These are phyloP conservation scores for Oligia strigilis DNA, from an alignment of 2,888 invertebrate genomes.

Conservation along the genomic window DNA sequence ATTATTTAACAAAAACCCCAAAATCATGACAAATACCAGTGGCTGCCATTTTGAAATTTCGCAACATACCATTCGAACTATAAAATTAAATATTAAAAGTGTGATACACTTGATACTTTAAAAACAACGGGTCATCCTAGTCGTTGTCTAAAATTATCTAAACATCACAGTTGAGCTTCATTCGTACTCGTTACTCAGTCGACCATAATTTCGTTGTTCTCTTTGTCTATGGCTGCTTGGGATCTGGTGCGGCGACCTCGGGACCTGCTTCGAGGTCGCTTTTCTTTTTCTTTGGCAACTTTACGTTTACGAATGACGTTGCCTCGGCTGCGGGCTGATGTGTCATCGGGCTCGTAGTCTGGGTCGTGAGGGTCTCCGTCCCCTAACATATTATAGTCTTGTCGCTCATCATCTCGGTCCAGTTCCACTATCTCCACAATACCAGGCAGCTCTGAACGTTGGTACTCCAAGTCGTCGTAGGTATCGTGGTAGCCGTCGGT, in stretches of 20 bases:
- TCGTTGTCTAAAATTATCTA: constrained; percentile 76
- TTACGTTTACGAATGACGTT: constrained; percentile 84
- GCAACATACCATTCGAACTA: constrained; percentile 12
- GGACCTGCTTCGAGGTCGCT: constrained; percentile 83
- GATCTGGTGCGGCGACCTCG: constrained; percentile 86
- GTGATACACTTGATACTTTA: constrained; percentile 63
- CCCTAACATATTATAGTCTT: constrained; percentile 65
- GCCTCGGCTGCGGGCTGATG: constrained; percentile 84
- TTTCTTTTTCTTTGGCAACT: constrained; percentile 80
- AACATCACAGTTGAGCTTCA: constrained; percentile 82
- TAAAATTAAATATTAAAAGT: constrained; percentile 16
- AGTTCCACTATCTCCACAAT: constrained; percentile 85
- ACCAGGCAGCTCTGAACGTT: constrained; percentile 76
- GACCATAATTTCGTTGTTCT: constrained; percentile 77
- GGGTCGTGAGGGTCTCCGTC: constrained; percentile 80
- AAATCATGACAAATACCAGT: constrained; percentile 22
- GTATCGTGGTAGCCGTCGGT: constrained; percentile 79
- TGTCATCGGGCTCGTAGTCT: constrained; percentile 79
- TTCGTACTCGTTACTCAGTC: constrained; percentile 75
- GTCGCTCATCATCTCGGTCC: constrained; percentile 72
- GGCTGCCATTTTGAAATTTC: constrained; percentile 37
- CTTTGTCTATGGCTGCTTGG: constrained; percentile 80
- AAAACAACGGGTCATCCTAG: constrained; percentile 69
- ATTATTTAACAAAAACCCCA: constrained; percentile 10
- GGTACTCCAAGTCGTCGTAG: constrained; percentile 83